Conservation (phyloP, 2,113 vertebrate genomes). For the Scalopus aquaticus region DNA sequence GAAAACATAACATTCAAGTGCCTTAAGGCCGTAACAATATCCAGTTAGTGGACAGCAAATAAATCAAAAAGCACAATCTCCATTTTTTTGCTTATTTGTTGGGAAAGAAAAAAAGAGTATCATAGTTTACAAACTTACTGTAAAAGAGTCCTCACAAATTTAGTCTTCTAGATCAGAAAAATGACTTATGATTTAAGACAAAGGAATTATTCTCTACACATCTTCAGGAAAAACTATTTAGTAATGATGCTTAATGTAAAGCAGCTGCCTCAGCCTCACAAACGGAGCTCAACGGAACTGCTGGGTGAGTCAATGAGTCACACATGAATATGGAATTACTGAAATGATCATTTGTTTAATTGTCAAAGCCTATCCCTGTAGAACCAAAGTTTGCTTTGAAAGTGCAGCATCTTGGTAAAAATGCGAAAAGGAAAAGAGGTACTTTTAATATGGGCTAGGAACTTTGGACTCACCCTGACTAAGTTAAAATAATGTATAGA, state of each 20-base stretch:
- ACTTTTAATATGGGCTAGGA: neutral
- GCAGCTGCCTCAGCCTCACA: conserved; percentile 39
- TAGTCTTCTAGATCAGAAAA: neutral
- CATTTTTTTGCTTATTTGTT: neutral
- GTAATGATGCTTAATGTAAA: neutral
- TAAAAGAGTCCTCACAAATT: neutral
- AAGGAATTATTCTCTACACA: neutral
- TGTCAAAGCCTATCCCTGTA: neutral
- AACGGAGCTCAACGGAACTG: neutral
- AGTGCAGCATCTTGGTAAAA: neutral
- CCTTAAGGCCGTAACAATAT: neutral
- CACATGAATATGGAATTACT: conserved; percentile 43
- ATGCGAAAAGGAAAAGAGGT: no score
- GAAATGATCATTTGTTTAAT: conserved; percentile 22
- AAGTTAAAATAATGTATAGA: neutral
- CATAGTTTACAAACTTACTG: neutral
- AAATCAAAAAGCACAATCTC: neutral
- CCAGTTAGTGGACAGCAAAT: neutral
- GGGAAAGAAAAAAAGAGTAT: neutral
- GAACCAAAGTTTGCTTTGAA: neutral
- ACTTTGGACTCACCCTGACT: neutral
- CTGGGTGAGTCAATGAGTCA: conserved; percentile 36
- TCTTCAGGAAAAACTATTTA: neutral
- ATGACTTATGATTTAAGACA: neutral
- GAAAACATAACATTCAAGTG: neutral